These are phyloP conservation scores for Zelostemma sp. DNA, from an alignment of 1,140 invertebrate genomes.

Conservation along the genomic window DNA sequence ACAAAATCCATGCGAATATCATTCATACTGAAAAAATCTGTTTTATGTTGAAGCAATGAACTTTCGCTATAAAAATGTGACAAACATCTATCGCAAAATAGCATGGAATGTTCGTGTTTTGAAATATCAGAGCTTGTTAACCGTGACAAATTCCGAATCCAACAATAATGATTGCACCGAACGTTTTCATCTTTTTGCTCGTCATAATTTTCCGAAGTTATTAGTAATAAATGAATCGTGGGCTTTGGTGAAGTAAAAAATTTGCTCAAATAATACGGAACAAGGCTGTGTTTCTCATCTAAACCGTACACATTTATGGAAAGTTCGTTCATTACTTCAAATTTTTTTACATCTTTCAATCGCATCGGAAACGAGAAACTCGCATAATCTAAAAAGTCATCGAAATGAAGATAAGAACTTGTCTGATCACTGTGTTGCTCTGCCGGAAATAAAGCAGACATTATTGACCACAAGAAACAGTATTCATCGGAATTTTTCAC, in stretches of 20 bases:
- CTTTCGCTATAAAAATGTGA: conserved; percentile 19
- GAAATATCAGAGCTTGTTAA: too few species aligned
- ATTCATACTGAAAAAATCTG: conserved; percentile 47
- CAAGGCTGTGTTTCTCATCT: background rate
- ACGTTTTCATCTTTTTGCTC: conserved; percentile 5
- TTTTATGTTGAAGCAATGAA: conserved; percentile 15
- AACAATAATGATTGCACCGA: too few species aligned
- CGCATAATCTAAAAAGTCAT: conserved; percentile 52
- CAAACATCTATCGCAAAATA: conserved; percentile 38
- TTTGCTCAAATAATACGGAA: conserved; percentile 1
- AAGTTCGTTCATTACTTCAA: conserved; percentile 51
- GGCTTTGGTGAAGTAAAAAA: background rate
- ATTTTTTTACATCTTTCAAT: conserved; percentile 31
- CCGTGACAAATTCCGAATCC: too few species aligned
- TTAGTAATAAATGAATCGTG: background rate
- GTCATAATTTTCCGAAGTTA: conserved; percentile 9
- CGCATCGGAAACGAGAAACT: conserved; percentile 55
- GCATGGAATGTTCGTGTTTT: conserved; percentile 22
- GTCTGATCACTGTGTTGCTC: background rate
- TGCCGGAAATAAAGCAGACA: conserved; percentile 50
- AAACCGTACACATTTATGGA: conserved; percentile 42
- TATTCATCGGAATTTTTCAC: conserved; percentile 22
- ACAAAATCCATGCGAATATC: conserved; percentile 13
- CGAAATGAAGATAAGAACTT: conserved; percentile 7
- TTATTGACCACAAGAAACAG: conserved; percentile 24